Base-by-base conservation (phyloP, 2,888 invertebrate species). In the Melinaea marsaeus region DNA sequence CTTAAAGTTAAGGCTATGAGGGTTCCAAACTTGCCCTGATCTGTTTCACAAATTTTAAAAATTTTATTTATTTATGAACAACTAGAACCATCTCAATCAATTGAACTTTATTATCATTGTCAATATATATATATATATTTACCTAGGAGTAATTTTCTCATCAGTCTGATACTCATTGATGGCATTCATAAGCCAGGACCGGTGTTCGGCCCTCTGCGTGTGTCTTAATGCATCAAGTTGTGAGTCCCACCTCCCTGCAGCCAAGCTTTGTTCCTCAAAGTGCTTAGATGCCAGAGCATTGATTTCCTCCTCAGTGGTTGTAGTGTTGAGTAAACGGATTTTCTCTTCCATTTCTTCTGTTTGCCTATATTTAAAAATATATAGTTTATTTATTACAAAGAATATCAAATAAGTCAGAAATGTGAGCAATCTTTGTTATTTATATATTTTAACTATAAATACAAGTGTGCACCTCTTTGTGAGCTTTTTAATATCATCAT, bases 271-370 rank as follows among this genome's bases (percentile, higher is more conserved):
- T 68, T 95, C 94, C 75, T 95, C 95, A 76, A 96, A 96, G 81
- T 97, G 97, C 69, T 93, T 92, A 0, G 94, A 94, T 0, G 97
- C 95, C 69, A 98, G 91, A 70, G 94, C 93, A 80, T 98, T 98
- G 60, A 98, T 97, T 76, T 97, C 92, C 65, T 93, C 93, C 80
- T 97, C 97, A 0, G 96, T 96, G 55, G 94, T 95, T 5, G 93
- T 93, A 51, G 93, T 88, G 77, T 97, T 96, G 57, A 97, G 88
- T 60, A 94, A 93, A 69, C 95, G 94, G 55, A 98, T 93, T 60
- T 96, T 96, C 51, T 94, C 92, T 72, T 96, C 95, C 97, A 98
- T 98, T 90, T 98, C 98, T 74, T 94, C 93, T 51, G 95, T 95
- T 90, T 97, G 97, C 60, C 95, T 95, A 72, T 13, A 58, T 61